Evolutionary conservation across 2,888 invertebrate genomes (phyloP).

Genomic region (Meghimatium bilineatum): DNA sequence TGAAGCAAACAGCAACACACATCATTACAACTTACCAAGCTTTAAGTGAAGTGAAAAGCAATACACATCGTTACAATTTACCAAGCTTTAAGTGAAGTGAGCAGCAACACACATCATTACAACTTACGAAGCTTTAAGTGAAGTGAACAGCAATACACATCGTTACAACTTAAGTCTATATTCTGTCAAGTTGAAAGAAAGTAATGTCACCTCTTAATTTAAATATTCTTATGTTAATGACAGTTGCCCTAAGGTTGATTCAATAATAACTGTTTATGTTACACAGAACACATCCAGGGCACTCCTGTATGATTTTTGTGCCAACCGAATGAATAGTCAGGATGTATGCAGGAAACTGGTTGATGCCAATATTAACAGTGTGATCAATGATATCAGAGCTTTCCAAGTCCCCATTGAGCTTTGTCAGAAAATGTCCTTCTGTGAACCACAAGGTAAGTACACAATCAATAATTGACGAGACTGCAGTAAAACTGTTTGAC

Average conservation of each 20-base stretch:
- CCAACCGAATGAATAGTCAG: background rate
- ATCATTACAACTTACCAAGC: no score
- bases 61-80: no score
- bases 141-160: no score
- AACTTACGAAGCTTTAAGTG: background rate
- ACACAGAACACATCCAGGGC: conserved; percentile 11
- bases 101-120: no score
- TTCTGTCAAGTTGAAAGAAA: background rate
- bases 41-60: no score
- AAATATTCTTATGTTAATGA: background rate
- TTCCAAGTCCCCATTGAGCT: conserved; percentile 15
- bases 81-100: no score
- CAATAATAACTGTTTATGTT: background rate
- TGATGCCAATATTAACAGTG: background rate
- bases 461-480: no score
- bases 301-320: conserved; percentile 17
- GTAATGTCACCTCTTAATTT: background rate
- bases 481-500: no score
- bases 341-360: conserved; percentile 19
- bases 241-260: background rate
- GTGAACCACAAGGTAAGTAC: conserved; percentile 15
- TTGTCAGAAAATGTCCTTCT: conserved; percentile 26
- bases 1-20: no score
- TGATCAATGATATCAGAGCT: background rate
- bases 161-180: background rate